Conservation (phyloP, 2,113 vertebrate genomes). For the Phaethornis superciliosus region DNA sequence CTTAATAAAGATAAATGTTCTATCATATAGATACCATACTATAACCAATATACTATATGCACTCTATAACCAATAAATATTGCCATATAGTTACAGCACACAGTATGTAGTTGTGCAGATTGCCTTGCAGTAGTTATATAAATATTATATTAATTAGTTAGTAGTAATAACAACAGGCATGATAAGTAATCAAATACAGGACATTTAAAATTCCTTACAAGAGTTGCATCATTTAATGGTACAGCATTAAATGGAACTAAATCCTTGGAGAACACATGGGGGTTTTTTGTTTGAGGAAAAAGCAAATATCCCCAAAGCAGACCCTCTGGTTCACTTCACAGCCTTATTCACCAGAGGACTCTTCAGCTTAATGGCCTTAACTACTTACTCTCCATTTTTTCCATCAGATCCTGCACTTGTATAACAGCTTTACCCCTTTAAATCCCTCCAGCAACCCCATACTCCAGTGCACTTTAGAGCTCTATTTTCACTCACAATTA, state of each 20-base stretch:
- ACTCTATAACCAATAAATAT: rapidly evolving
- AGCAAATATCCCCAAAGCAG: not conserved
- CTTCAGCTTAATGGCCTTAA: not conserved
- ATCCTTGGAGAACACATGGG: not conserved
- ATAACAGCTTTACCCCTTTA: not conserved
- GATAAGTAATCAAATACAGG: not conserved
- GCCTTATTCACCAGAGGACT: not conserved
- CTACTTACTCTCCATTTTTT: not conserved
- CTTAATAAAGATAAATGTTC: too few species aligned
- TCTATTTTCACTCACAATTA: slow-evolving; percentile 57
- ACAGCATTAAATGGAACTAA: not conserved
- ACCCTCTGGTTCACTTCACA: not conserved
- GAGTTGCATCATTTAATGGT: not conserved
- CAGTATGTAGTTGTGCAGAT: not conserved
- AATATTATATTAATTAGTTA: not conserved
- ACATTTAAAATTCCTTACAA: not conserved
- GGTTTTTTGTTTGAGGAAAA: not conserved
- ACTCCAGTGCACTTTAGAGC: not conserved
- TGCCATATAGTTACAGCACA: not conserved
- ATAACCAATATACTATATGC: too few species aligned
- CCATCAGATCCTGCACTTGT: not conserved
- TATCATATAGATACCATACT: not conserved
- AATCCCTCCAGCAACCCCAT: not conserved
- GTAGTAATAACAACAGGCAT: too few species aligned
- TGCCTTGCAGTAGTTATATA: not conserved